Base-by-base conservation (phyloP, 2,113 vertebrate species). In the Galeopterus variegatus region DNA sequence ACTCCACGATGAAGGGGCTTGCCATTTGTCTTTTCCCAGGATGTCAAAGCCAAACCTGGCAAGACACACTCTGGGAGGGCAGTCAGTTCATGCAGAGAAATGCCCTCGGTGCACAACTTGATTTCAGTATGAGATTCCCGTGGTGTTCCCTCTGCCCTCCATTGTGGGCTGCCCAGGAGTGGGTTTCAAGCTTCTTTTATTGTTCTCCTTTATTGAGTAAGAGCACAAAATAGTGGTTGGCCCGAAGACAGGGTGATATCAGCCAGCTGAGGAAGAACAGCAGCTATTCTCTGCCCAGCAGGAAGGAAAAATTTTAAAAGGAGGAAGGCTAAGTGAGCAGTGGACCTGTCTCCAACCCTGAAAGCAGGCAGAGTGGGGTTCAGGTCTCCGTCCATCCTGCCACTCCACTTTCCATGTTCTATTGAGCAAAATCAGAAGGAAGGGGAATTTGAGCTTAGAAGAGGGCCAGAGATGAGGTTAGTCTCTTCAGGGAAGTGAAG, bases 281-380 rank as follows among this genome's bases (percentile, higher is more conserved):
- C 60, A 33, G 4, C 81, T 67, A 58, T 7, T 76, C 52, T 90
- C 60, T 36, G 17, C 60, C 24, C 48, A 48, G 60, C 60, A 82
- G 86, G 60, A 90, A 90, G 84, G 41, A 84, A 75, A 80, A 26
- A 41, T 64, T 62, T 62, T 81, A 19, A 52, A 56, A 48, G 33
- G 65, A 41, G 65, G 8, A 58, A 5, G 41, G 10, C 50, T 45
- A 23, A 50, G 33, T 56, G 54, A 41, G 23, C 33, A 18, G 75
- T 17, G 33, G 21, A 33, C 58, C 23, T 24, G 50, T 54, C 65
- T 18, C 36, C 26, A 26, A 24, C 28, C 12, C 65, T 5, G 33
- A 70, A 54, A n/a, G 11, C n/a, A 2, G 8, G 31, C 24, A 18
- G 56, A 0, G 0, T 18, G 21, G 21, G 65, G n/a, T 15, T 65